A percentile compares a stretch with the other conserved stretches of the same genome.
These are phyloP conservation scores for Lasioglossum figueresi DNA, from an alignment of 2,888 invertebrate genomes.

Conservation along the genomic window DNA sequence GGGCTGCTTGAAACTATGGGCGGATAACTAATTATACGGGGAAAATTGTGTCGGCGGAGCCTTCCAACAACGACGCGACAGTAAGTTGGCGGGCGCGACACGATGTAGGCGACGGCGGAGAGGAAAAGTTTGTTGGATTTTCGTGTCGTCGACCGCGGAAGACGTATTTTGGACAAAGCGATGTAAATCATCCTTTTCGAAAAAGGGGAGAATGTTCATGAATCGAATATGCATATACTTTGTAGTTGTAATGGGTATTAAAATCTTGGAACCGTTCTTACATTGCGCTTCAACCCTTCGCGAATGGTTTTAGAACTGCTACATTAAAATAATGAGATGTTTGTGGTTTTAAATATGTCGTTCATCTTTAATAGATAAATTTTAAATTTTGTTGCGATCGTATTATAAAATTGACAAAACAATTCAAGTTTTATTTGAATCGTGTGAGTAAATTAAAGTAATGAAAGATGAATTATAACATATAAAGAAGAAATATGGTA, in stretches of 20 bases:
- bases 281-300: too few species aligned
- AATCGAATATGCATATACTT: neutral
- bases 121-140: constrained; percentile 4
- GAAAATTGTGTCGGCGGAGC: neutral
- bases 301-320: too few species aligned
- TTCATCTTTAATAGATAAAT: too few species aligned
- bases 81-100: neutral
- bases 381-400: too few species aligned
- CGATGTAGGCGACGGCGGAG: neutral
- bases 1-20: neutral
- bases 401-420: too few species aligned
- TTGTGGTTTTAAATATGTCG: too few species aligned
- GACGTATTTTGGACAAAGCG: neutral
- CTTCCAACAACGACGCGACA: constrained; percentile 14
- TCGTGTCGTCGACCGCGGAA: constrained; percentile 5
- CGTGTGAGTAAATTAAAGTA: too few species aligned
- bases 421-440: too few species aligned
- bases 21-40: constrained; percentile 23
- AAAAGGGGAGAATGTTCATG: neutral
- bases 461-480: too few species aligned
- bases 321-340: too few species aligned
- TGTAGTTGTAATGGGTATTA: too few species aligned
- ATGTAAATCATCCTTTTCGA: neutral
- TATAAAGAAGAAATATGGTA: too few species aligned
- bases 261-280: neutral